These are phyloP conservation scores for Helicoverpa assulta DNA, from an alignment of 2,888 invertebrate species.

Conservation along the genomic window DNA sequence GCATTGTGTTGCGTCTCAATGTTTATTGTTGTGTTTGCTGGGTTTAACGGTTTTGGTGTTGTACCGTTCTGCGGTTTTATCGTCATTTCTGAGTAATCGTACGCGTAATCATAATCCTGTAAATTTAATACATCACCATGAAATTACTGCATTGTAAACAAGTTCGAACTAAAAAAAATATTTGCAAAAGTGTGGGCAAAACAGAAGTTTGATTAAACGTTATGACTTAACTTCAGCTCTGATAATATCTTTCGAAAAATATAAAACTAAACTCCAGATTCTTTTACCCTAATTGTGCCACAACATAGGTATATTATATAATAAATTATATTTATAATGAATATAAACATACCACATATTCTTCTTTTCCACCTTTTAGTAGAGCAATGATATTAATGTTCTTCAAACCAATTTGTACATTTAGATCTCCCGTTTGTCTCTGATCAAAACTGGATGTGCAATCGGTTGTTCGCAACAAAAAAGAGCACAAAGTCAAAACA, in stretches of 20 bases:
- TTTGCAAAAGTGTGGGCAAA: not conserved
- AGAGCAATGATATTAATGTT: conserved; percentile 94
- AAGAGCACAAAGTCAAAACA: conserved; percentile 56
- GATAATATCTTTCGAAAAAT: too few species aligned
- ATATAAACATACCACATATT: conserved; percentile 88
- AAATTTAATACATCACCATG: conserved; percentile 65
- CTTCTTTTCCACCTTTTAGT: conserved; percentile 90
- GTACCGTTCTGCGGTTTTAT: conserved; percentile 90
- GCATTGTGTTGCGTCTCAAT: conserved; percentile 66
- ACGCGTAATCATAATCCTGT: conserved; percentile 93
- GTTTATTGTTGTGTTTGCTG: conserved; percentile 65
- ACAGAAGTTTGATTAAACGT: not conserved
- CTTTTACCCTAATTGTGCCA: too few species aligned
- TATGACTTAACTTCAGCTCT: too few species aligned
- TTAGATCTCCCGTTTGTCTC: conserved; percentile 94
- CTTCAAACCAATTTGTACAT: conserved; percentile 94
- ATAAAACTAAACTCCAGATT: too few species aligned
- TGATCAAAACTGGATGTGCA: conserved; percentile 90
- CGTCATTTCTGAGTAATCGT: conserved; percentile 93
- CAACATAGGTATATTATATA: conserved; percentile 6
- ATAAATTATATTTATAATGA: not conserved
- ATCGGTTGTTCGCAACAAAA: conserved; percentile 64
- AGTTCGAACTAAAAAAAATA: too few species aligned
- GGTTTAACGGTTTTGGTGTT: conserved; percentile 82
- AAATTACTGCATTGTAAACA: conserved; percentile 18